Evolutionary conservation across 2,888 invertebrate species (phyloP).

Genomic region (Perithous albicinctus): DNA sequence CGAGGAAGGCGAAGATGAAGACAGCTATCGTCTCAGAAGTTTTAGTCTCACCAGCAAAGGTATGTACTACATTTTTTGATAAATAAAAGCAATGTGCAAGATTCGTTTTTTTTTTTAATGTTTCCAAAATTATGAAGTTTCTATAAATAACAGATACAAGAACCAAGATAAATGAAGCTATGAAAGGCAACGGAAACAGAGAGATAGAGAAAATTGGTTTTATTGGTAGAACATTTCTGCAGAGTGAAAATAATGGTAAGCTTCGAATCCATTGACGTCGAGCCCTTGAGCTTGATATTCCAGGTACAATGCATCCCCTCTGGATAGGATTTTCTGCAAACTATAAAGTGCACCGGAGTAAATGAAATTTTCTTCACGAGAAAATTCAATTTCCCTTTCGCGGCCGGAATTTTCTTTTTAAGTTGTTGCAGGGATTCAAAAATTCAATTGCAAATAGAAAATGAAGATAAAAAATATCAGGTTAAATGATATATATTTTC

Average conservation of each 20-base stretch:
- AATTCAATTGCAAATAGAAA: background rate
- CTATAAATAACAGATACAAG: too few species aligned
- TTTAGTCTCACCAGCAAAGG: constrained; percentile 97
- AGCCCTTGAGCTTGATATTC: background rate
- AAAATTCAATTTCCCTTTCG: background rate
- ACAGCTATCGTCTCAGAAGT: constrained; percentile 95
- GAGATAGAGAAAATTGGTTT: background rate
- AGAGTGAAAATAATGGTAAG: background rate
- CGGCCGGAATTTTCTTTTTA: background rate
- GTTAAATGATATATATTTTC: background rate
- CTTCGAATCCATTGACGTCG: background rate
- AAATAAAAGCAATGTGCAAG: background rate
- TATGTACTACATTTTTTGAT: constrained; percentile 73
- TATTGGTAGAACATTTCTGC: background rate
- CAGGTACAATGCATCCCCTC: background rate
- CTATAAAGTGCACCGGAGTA: constrained; percentile 1
- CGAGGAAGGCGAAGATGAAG: constrained; percentile 93
- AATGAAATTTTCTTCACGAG: constrained; percentile 7
- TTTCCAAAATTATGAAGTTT: too few species aligned
- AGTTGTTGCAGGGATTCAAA: background rate
- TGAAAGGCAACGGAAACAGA: background rate
- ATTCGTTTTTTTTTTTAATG: background rate
- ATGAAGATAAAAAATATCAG: background rate
- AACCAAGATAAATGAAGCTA: too few species aligned
- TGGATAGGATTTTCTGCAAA: background rate